Conservation (phyloP, 2,797 vertebrate species). For the Argya squamiceps region DNA sequence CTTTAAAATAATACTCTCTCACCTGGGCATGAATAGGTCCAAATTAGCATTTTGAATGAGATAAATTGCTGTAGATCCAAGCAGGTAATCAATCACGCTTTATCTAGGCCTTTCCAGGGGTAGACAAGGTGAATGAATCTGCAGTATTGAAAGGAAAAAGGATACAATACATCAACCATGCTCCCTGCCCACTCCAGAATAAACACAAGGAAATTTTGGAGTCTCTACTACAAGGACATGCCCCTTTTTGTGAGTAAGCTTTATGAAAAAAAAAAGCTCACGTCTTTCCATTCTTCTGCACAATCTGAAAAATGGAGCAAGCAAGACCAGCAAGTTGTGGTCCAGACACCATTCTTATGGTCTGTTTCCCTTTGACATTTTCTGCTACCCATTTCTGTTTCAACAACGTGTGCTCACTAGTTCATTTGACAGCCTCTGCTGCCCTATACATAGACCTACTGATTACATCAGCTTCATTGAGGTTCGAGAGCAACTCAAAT, state of each 20-base stretch:
- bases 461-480: not conserved
- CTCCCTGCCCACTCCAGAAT: not conserved
- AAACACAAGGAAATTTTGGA: not conserved
- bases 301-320: not conserved
- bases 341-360: not conserved
- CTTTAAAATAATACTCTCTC: not conserved
- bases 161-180: not conserved
- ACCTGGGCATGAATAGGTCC: not conserved
- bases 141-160: not conserved
- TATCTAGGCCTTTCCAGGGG: conserved; percentile 15
- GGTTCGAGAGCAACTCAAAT: not conserved
- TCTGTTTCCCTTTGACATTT: not conserved
- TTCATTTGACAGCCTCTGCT: not conserved
- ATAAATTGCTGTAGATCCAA: not conserved
- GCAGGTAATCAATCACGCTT: conserved; percentile 32
- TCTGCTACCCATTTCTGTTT: not conserved
- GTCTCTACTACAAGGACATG: not conserved
- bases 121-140: not conserved
- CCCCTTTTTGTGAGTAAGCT: not conserved
- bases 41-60: conserved; percentile 41
- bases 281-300: not conserved
- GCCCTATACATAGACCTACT: not conserved
- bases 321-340: not conserved
- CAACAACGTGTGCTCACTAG: rapidly evolving
- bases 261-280: not conserved